These are phyloP conservation scores for Polia nebulosa DNA, from an alignment of 2,888 invertebrate species.

Conservation along the genomic window DNA sequence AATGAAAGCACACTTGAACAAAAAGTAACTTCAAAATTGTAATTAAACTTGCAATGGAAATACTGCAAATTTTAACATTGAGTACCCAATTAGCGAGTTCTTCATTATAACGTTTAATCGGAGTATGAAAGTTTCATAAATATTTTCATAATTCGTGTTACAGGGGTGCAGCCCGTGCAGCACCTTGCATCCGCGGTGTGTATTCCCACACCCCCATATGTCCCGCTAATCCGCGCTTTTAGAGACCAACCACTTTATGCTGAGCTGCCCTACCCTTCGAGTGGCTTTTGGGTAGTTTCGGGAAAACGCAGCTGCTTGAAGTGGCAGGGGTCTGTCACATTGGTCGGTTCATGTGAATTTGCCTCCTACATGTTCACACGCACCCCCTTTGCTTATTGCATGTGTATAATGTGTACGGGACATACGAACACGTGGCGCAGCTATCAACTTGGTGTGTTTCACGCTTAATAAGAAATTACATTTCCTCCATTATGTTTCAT, in stretches of 20 bases:
- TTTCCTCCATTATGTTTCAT: constrained; percentile 46
- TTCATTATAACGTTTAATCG: constrained; percentile 19
- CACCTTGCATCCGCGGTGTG: constrained; percentile 77
- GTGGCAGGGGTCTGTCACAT: constrained; percentile 67
- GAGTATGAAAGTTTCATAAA: constrained; percentile 47
- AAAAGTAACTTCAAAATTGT: constrained; percentile 22
- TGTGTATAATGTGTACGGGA: constrained; percentile 46
- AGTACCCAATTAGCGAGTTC: constrained; percentile 50
- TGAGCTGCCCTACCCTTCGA: constrained; percentile 68
- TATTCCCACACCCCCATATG: constrained; percentile 81
- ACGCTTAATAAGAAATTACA: constrained; percentile 54
- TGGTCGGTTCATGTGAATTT: constrained; percentile 81
- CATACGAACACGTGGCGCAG: constrained; percentile 57
- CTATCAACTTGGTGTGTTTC: constrained; percentile 51
- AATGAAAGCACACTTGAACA: constrained; percentile 15
- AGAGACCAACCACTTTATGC: constrained; percentile 67
- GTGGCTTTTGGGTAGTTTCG: constrained; percentile 61
- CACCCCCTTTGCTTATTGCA: constrained; percentile 67
- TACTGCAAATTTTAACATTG: constrained; percentile 20
- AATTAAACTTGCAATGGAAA: constrained; percentile 26
- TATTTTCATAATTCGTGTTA: constrained; percentile 58
- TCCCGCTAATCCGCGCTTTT: constrained; percentile 74
- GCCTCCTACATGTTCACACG: constrained; percentile 81
- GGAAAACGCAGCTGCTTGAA: constrained; percentile 65
- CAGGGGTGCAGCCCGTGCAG: constrained; percentile 73